Percentiles rank a stretch among this genome's conserved stretches.
phyloP scores from a whole-genome alignment of 2,888 invertebrate species.

The Pheosia tremula region DNA sequence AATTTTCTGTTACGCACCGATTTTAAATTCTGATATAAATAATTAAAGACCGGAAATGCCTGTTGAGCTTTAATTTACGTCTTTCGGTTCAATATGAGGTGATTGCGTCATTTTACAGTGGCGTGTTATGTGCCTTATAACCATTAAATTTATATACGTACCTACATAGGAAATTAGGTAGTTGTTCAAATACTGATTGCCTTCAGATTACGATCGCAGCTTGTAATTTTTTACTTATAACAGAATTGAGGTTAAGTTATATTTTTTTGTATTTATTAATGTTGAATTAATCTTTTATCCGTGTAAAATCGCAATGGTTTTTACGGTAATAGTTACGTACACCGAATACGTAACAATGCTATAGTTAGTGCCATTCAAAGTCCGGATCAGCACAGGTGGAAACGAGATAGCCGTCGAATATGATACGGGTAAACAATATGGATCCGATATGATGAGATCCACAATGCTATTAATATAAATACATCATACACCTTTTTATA shows the following conservation, averaged over 20 bases:
- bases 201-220: constrained; percentile 63
- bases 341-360: constrained; percentile 8
- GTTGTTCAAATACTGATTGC: constrained; percentile 74
- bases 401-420: too few relatives aligned
- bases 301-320: constrained; percentile 34
- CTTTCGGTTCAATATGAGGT: constrained; percentile 67
- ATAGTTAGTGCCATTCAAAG: too few relatives aligned
- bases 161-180: constrained; percentile 73
- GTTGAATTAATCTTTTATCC: constrained; percentile 41
- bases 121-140: constrained; percentile 73
- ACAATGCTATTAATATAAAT: too few relatives aligned
- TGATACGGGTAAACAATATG: too few relatives aligned
- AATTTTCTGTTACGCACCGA: constrained; percentile 79
- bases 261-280: constrained; percentile 43
- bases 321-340: constrained; percentile 28
- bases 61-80: constrained; percentile 80
- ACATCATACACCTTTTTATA: too few relatives aligned
- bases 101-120: constrained; percentile 64
- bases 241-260: constrained; percentile 35
- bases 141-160: constrained; percentile 78
- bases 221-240: constrained; percentile 59
- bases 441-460: too few relatives aligned
- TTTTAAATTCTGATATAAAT: constrained; percentile 74
- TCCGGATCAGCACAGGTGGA: too few relatives aligned
- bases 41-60: constrained; percentile 79